Conservation (phyloP, 2,113 vertebrate genomes). For the Romanogobio albipinnatus region DNA sequence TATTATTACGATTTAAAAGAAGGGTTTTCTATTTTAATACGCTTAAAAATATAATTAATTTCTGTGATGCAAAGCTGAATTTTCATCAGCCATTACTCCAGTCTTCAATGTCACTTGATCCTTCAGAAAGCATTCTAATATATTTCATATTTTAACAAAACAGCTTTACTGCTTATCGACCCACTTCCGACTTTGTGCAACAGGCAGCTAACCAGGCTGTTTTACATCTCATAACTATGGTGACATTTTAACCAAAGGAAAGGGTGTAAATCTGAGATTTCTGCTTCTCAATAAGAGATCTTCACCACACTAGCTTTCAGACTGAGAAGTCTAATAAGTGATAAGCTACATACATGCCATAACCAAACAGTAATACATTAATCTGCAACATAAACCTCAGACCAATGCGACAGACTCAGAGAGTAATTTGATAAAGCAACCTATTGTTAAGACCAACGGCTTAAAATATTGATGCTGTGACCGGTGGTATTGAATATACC, state of each 20-base stretch:
- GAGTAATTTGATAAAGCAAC: slow-evolving; percentile 25
- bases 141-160: neutral
- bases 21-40: too few species aligned
- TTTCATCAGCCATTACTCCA: too few species aligned
- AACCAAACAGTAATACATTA: slow-evolving; percentile 18
- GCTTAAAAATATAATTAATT: too few species aligned
- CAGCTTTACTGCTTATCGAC: neutral
- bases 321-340: slow-evolving; percentile 1
- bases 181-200: neutral
- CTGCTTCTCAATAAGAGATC: slow-evolving; percentile 19
- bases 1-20: too few species aligned
- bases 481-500: neutral
- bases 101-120: too few species aligned
- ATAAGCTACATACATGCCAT: neutral
- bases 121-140: too few species aligned
- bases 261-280: neutral
- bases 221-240: slow-evolving; percentile 8
- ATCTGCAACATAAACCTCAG: slow-evolving; percentile 34
- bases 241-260: slow-evolving; percentile 15
- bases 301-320: neutral
- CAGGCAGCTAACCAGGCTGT: neutral
- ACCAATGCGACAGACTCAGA: slow-evolving; percentile 6
- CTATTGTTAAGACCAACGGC: neutral
- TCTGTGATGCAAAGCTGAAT: too few species aligned
- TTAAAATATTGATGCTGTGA: slow-evolving; percentile 43